These are phyloP conservation scores for Melitaea cinxia DNA, from an alignment of 1,140 invertebrate species.

Conservation along the genomic window DNA sequence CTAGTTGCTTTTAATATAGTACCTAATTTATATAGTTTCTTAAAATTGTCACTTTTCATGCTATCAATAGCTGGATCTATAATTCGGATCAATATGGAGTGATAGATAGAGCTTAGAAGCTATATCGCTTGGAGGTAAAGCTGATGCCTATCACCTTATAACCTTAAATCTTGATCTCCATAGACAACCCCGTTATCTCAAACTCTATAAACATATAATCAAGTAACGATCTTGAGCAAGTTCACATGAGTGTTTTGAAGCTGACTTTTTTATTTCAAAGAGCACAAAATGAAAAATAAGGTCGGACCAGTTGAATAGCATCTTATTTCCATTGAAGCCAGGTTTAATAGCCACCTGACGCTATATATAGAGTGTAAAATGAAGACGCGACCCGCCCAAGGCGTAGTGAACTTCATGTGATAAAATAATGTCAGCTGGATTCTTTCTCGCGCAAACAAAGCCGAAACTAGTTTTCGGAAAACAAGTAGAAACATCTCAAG, in stretches of 20 bases:
- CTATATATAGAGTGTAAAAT: conserved; percentile 39
- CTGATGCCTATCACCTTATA: too few relatives aligned
- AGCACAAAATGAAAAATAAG: conserved; percentile 27
- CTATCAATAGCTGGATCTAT: too few relatives aligned
- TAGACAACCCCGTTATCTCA: neutral
- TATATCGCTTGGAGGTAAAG: too few relatives aligned
- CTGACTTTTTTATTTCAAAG: conserved; percentile 31
- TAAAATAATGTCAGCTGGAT: conserved; percentile 27
- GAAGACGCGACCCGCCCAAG: conserved; percentile 31
- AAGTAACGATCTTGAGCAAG: neutral
- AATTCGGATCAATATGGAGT: too few relatives aligned
- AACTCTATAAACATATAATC: neutral
- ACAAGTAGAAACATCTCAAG: neutral
- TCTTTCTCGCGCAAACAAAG: conserved; percentile 19
- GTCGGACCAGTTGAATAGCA: conserved; percentile 38
- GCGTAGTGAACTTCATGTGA: conserved; percentile 17
- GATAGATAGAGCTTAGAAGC: too few relatives aligned
- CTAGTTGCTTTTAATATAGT: too few relatives aligned
- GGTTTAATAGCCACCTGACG: conserved; percentile 36
- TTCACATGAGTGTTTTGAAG: conserved; percentile 23
- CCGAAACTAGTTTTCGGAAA: conserved; percentile 17
- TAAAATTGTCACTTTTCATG: too few relatives aligned
- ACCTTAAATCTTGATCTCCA: too few relatives aligned
- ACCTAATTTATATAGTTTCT: too few relatives aligned
- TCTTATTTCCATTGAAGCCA: conserved; percentile 37